Percentiles rank a stretch among this genome's conserved stretches.
These are phyloP conservation scores for Anomalospiza imberbis DNA, from an alignment of 2,797 vertebrate species.

Conservation along the genomic window DNA sequence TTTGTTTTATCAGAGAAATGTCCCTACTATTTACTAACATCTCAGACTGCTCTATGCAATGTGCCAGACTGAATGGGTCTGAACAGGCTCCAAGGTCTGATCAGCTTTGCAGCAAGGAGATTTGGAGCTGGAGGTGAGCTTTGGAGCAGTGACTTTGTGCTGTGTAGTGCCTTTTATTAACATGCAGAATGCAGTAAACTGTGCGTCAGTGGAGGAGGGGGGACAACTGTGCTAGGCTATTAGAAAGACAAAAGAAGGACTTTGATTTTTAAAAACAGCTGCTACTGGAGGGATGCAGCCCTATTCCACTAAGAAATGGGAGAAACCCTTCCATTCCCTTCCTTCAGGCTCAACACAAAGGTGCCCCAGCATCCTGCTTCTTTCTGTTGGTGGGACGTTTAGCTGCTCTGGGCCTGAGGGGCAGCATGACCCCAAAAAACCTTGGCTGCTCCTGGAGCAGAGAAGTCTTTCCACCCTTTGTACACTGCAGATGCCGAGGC, in stretches of 20 bases:
- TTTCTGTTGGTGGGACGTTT: no score
- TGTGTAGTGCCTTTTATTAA: conserved; percentile 27
- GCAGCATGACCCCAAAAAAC: background rate
- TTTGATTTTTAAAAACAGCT: background rate
- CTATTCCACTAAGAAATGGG: background rate
- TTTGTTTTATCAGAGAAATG: background rate
- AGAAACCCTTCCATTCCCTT: background rate
- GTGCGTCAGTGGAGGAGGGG: background rate
- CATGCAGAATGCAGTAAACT: background rate
- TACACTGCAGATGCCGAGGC: background rate
- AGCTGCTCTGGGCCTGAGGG: background rate
- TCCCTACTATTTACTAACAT: background rate
- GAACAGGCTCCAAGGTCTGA: conserved; percentile 44
- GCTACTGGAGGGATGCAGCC: background rate
- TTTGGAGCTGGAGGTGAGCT: conserved; percentile 33
- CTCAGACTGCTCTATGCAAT: conserved; percentile 5
- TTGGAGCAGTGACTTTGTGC: conserved; percentile 38
- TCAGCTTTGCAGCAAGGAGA: conserved; percentile 32
- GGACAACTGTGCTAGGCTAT: background rate
- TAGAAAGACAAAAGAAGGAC: background rate
- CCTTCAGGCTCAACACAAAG: background rate
- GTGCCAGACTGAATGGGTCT: conserved; percentile 17
- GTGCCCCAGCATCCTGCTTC: background rate
- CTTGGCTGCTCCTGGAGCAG: background rate
- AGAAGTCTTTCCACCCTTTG: background rate